Conservation (phyloP, 30 jellyfish, hydroid and myxozoan species). For the Hydractinia symbiolongicarpus region DNA sequence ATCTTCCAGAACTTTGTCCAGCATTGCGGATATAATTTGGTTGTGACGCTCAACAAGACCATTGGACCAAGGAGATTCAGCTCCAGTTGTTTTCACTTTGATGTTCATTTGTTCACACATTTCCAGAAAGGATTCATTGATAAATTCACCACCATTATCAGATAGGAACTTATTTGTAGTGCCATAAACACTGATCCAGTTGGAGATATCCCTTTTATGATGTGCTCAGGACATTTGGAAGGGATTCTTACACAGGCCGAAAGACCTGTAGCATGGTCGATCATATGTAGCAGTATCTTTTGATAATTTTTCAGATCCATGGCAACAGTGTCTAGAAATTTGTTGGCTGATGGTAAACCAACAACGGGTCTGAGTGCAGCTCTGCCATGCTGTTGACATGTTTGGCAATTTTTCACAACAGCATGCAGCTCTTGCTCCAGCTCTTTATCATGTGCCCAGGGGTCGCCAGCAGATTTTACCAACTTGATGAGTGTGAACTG, state of each 20-base stretch:
- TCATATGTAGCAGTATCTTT: too few relatives aligned
- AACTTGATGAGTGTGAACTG: constrained; percentile 13
- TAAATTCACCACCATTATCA: constrained; percentile 41
- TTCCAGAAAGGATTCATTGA: constrained; percentile 1
- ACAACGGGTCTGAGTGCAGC: too few relatives aligned
- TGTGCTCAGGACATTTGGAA: too few relatives aligned
- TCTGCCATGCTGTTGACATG: too few relatives aligned
- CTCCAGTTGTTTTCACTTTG: constrained; percentile 26
- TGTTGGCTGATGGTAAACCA: too few relatives aligned
- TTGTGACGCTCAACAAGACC: constrained; percentile 36
- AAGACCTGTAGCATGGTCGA: too few relatives aligned
- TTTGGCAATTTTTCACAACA: background rate
- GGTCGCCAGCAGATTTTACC: constrained; percentile 14
- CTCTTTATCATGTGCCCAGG: background rate
- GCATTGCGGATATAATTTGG: constrained; percentile 17
- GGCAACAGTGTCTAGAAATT: constrained; percentile 11
- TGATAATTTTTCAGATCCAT: background rate
- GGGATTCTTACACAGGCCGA: too few relatives aligned
- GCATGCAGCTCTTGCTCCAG: background rate
- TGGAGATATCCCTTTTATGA: too few relatives aligned
- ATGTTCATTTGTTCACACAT: constrained; percentile 16
- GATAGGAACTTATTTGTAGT: background rate
- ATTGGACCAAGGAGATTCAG: constrained; percentile 46
- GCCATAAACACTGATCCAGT: too few relatives aligned
- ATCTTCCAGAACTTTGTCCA: constrained; percentile 8